Conservation (phyloP, 2,113 vertebrate species). For the Callipepla squamata region DNA sequence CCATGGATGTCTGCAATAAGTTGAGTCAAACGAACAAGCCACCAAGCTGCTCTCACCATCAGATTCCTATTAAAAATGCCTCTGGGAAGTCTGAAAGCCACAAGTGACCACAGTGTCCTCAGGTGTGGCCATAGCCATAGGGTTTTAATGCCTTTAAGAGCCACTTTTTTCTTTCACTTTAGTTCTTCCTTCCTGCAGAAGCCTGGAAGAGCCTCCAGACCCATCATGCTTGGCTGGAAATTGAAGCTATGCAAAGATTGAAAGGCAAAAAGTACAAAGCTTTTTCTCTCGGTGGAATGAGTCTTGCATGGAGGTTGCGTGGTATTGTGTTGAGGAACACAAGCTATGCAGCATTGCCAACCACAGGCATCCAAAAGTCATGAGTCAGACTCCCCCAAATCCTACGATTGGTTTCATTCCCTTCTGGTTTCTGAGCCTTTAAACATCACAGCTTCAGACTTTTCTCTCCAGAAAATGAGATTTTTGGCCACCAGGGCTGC, state of each 20-base stretch:
- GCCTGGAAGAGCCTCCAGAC: not conserved
- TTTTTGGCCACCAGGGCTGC: not conserved
- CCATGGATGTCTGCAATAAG: not conserved
- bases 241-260: not conserved
- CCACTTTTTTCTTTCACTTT: not conserved
- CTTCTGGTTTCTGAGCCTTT: conserved; percentile 20
- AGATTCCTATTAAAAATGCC: not conserved
- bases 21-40: conserved; percentile 6
- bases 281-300: conserved; percentile 7
- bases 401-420: conserved; percentile 40
- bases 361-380: conserved; percentile 57
- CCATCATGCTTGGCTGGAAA: fast-evolving
- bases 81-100: not conserved
- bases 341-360: conserved; percentile 43
- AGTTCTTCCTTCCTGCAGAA: not conserved
- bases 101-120: not conserved
- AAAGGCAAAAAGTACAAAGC: not conserved
- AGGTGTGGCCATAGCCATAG: not conserved
- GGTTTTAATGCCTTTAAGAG: not conserved
- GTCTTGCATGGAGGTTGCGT: not conserved
- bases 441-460: not conserved
- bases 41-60: not conserved
- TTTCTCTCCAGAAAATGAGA: not conserved
- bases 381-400: conserved; percentile 62
- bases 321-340: conserved; percentile 42